Percentiles rank a stretch among this genome's conserved stretches.
These are phyloP conservation scores for Holothuria leucospilota DNA, from an alignment of 53 echinoderm and acorn worm species.

Conservation along the genomic window DNA sequence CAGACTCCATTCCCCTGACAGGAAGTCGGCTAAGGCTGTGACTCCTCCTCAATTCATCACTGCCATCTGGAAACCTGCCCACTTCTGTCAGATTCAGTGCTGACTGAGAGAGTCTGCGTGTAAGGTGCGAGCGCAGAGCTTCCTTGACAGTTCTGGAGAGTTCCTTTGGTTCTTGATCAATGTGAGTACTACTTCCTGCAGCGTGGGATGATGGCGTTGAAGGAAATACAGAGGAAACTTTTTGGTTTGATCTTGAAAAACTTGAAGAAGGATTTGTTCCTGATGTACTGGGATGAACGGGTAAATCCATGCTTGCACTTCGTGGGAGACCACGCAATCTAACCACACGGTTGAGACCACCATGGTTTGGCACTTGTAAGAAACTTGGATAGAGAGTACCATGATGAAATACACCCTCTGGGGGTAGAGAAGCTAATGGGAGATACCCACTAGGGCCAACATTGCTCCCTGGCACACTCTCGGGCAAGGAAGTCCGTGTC, in stretches of 20 bases:
- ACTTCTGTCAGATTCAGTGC: slow-evolving; percentile 93
- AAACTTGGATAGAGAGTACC: slow-evolving; percentile 14
- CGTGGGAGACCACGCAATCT: slow-evolving; percentile 70
- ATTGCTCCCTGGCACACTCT: slow-evolving; percentile 28
- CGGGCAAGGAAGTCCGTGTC: slow-evolving; percentile 3
- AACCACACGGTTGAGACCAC: slow-evolving; percentile 13
- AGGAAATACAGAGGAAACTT: background rate
- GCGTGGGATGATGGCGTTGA: background rate
- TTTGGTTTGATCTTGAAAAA: background rate
- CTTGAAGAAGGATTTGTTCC: background rate
- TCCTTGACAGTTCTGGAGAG: slow-evolving; percentile 86
- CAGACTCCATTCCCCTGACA: slow-evolving; percentile 42
- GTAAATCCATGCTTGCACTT: slow-evolving; percentile 87
- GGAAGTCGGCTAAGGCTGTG: slow-evolving; percentile 80
- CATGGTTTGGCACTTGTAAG: slow-evolving; percentile 15
- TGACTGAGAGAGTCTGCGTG: slow-evolving; percentile 85
- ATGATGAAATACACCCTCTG: slow-evolving; percentile 47
- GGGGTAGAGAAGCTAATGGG: slow-evolving; percentile 20
- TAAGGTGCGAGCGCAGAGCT: slow-evolving; percentile 90
- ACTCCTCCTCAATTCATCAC: slow-evolving; percentile 76
- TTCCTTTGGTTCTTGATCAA: slow-evolving; percentile 70
- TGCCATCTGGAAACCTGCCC: slow-evolving; percentile 59
- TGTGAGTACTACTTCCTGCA: slow-evolving; percentile 4
- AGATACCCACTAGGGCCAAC: slow-evolving; percentile 1
- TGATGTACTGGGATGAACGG: background rate